Base-by-base conservation (phyloP, 1,140 invertebrate species). In the Drosophila arizonae region DNA sequence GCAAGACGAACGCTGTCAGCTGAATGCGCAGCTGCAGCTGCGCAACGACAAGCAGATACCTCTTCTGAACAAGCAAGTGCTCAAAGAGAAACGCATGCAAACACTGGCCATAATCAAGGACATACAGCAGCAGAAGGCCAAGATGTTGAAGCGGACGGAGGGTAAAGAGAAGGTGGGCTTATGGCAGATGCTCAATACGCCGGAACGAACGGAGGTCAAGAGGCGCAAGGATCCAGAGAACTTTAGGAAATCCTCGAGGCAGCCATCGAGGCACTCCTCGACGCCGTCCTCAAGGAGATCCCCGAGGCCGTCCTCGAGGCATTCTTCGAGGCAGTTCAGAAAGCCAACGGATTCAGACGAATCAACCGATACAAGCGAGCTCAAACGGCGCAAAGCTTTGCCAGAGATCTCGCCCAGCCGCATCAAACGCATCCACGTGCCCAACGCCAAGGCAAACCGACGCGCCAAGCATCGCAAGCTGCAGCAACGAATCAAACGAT, bases 91-190 rank as follows among this genome's bases (percentile, higher is more conserved):
- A 0, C 60, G 63, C 0, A 33, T 62, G 6, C 26, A 76, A 46
- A 57, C 54, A 0, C 4, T 81, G 9, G 56, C 9, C 15, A 41
- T 80, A 0, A 58, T 41, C 4, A 51, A 60, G 4, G 71, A 87
- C 13, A 56, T 76, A 1, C 48, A 78, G 3, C 33, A 43, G 1
- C 71, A 82, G 10, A 67, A 75, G 45, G 50, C 66, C 41, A 50
- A 63, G n/a, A 58, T 79, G 0, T 30, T 79, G 51, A 6, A 17
- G 3, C 51, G 10, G 17, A 39, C 9, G 0, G 39, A 26, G 1
- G 28, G 36, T 17, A 76, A 80, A 43, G 41, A 60, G 5, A 41
- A 21, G 1, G 10, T 60, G 4, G 61, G 28, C 41, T 54, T 66
- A 1, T 62, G 56, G 52, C 50, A 71, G 46, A 48, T 46, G 57